Percentiles rank a stretch among this genome's conserved stretches.
Conservation (phyloP, 2,888 invertebrate genomes). For the Sminthurinus aureus region DNA sequence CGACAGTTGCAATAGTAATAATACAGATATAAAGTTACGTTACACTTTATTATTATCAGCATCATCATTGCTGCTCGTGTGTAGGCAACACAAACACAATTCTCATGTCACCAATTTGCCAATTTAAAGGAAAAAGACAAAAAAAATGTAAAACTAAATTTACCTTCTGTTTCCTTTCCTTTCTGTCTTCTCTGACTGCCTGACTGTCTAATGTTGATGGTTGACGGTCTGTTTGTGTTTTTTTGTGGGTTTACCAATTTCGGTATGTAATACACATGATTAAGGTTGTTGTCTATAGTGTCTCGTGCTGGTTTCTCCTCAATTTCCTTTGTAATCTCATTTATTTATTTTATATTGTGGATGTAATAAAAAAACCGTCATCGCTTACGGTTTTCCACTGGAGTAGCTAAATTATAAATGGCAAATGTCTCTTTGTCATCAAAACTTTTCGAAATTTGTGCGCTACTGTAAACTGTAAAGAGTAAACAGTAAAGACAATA, state of each 20-base stretch:
- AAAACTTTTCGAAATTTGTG: background rate
- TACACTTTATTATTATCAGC: background rate
- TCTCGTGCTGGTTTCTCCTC: background rate
- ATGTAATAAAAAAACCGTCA: constrained; percentile 8
- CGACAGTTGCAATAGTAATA: background rate
- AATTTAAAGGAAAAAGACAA: background rate
- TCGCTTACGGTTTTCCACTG: constrained; percentile 12
- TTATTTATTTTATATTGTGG: background rate
- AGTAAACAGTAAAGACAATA: no score
- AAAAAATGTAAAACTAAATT: background rate
- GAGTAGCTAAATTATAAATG: no score
- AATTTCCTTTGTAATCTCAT: background rate
- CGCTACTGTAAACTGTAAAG: background rate
- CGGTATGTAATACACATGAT: background rate
- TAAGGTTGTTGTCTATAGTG: background rate
- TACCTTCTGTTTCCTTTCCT: constrained; percentile 9
- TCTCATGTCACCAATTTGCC: constrained; percentile 9
- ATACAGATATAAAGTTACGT: no score
- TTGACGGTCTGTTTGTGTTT: background rate
- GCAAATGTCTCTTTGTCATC: background rate
- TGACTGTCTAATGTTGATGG: no score
- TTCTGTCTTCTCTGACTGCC: background rate
- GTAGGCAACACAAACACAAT: background rate
- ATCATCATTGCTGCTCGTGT: background rate
- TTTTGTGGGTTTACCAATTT: background rate